phyloP scores from a whole-genome alignment of 2,888 invertebrate genomes.

The Heteromyza rotundicornis region DNA sequence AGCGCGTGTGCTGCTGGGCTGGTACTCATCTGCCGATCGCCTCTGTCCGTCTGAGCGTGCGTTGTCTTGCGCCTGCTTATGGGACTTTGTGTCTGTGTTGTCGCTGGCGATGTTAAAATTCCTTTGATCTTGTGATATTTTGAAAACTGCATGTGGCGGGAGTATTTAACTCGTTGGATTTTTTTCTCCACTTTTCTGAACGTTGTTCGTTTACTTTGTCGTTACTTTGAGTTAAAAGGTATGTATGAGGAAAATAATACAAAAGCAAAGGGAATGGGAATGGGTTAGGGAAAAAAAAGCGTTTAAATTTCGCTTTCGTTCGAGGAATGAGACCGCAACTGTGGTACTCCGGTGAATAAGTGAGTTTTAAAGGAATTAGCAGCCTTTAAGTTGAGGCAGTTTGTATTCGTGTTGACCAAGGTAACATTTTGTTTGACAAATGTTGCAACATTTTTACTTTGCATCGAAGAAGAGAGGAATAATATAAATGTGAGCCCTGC shows the following conservation, averaged over 20 bases:
- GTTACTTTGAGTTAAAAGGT: neutral
- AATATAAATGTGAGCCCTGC: too few species aligned
- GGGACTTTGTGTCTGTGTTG: slow-evolving; percentile 38
- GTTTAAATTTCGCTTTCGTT: slow-evolving; percentile 49
- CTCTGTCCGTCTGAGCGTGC: slow-evolving; percentile 50
- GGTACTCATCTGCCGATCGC: slow-evolving; percentile 31
- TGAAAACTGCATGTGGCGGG: slow-evolving; percentile 41
- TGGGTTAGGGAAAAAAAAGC: slow-evolving; percentile 9
- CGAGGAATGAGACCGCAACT: slow-evolving; percentile 33
- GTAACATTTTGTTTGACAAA: too few species aligned
- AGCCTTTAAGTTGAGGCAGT: neutral
- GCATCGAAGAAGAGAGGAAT: too few species aligned
- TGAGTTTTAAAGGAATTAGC: neutral
- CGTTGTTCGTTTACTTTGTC: too few species aligned
- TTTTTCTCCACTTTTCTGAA: too few species aligned
- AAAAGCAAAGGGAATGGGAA: neutral
- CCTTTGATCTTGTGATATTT: slow-evolving; percentile 58
- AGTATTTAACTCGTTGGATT: slow-evolving; percentile 46
- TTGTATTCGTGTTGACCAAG: neutral
- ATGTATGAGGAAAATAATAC: slow-evolving; percentile 1
- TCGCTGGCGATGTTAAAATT: slow-evolving; percentile 50
- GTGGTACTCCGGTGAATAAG: slow-evolving; percentile 15
- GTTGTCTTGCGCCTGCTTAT: neutral
- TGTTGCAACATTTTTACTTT: too few species aligned
- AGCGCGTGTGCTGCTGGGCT: slow-evolving; percentile 11